Evolutionary conservation across 2,888 invertebrate species (phyloP).

Genomic region (Andrena trimmerana): DNA sequence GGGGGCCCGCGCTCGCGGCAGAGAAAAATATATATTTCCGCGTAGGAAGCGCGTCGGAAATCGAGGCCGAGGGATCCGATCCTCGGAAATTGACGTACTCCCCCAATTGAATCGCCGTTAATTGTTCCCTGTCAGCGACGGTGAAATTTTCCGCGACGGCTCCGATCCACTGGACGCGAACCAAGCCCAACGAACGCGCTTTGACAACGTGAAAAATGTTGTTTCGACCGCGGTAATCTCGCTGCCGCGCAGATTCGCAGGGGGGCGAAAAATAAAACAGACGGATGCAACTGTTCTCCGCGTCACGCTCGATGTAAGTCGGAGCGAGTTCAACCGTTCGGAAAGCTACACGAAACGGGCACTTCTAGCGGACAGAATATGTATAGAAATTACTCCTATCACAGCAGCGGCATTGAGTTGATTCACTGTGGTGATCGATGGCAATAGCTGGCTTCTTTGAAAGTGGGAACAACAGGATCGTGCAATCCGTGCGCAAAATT

Average conservation of each 20-base stretch:
- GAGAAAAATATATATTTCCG: conserved; percentile 5
- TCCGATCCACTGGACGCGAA: neutral
- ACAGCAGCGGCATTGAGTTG: too few relatives aligned
- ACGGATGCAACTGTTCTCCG: neutral
- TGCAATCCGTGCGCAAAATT: too few relatives aligned
- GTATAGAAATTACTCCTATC: neutral
- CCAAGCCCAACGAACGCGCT: neutral
- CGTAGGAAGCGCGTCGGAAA: conserved; percentile 11
- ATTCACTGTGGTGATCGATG: too few relatives aligned
- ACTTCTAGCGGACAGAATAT: neutral
- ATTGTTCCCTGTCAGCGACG: conserved; percentile 10
- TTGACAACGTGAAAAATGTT: conserved; percentile 10
- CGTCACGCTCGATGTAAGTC: conserved; percentile 1
- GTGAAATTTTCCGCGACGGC: conserved; percentile 13
- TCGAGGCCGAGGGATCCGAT: conserved; percentile 2
- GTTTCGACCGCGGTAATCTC: neutral
- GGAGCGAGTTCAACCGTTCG: neutral
- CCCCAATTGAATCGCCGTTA: conserved; percentile 24
- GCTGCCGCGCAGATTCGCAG: neutral
- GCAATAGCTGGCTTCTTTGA: too few relatives aligned
- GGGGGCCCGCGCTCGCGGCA: neutral
- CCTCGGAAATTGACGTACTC: conserved; percentile 10
- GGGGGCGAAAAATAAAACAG: neutral
- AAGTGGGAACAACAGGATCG: too few relatives aligned
- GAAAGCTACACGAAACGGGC: neutral